Evolutionary conservation across 1,140 invertebrate genomes (phyloP), one percentile per base, ranked within the genome.

Genomic region (Eupristina koningsbergeri): DNA sequence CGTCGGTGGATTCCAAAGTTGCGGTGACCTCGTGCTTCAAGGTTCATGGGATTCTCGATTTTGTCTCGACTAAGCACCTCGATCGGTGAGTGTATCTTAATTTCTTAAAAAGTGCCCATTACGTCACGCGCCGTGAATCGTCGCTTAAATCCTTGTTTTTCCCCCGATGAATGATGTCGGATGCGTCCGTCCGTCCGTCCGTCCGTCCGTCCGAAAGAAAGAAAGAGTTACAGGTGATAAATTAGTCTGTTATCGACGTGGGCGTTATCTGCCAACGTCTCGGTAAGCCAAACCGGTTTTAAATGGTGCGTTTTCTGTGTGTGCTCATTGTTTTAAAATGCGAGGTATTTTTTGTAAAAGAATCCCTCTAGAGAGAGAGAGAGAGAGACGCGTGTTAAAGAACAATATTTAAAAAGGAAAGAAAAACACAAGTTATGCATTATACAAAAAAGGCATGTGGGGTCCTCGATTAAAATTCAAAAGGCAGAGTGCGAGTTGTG

Each of bases 61-160:
- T 22, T 45, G 73, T 13, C 13, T 34, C 13, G n/a, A 69, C 45
- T 0, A 34, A 31, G 45, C 80, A 11, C n/a, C 64, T 26, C 74
- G 63, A 19, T 69, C 63, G 7, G 58, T 77, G 80, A 75, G 83
- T 84, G 83, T 80, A 77, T 79, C 26, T 47, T 58, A 6, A 39
- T 73, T 47, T 50, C 50, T 41, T 73, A 6, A 34, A 47, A 29
- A 41, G 71, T 31, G 47, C 13, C 2, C 29, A 26, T 74, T 74
- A 29, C 45, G 47, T 76, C 74, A 53, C 31, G 3, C 15, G n/a
- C n/a, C n/a, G n/a, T n/a, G n/a, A n/a, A n/a, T n/a, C n/a, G n/a
- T 8, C 41, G 6, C 3, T 36, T 53, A 53, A 53, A 7, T 53
- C 50, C 19, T 58, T 9, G 19, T 58, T 58, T 58, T 26, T 22